A percentile compares a stretch with the other conserved stretches of the same genome.
phyloP scores from a whole-genome alignment of 1,140 invertebrate genomes.

The Euglossa dilemma region DNA sequence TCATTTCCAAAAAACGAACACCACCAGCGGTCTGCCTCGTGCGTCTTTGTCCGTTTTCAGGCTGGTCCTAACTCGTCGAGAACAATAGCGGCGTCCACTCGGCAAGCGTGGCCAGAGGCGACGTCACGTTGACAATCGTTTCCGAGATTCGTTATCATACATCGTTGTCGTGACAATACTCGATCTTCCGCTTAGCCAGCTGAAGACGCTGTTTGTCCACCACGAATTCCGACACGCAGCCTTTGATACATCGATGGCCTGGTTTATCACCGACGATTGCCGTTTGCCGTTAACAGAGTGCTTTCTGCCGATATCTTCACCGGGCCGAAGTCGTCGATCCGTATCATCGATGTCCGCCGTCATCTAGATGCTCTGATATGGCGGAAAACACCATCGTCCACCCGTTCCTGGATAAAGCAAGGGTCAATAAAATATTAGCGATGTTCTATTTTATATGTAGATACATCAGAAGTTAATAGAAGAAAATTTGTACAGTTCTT shows the following conservation, averaged over 20 bases:
- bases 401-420: constrained; percentile 81
- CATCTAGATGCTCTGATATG: constrained; percentile 77
- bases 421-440: not conserved
- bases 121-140: constrained; percentile 59
- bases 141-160: constrained; percentile 77
- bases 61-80: constrained; percentile 52
- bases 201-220: constrained; percentile 82
- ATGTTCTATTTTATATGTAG: too few species aligned
- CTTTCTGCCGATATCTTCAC: constrained; percentile 74
- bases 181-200: constrained; percentile 78
- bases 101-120: constrained; percentile 46
- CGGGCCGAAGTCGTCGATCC: constrained; percentile 82
- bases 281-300: constrained; percentile 77
- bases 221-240: constrained; percentile 85
- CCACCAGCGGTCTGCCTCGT: not conserved
- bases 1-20: constrained; percentile 1
- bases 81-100: constrained; percentile 29
- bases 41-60: constrained; percentile 17
- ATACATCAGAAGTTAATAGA: too few species aligned
- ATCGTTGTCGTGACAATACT: constrained; percentile 82
- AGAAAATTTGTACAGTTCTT: too few species aligned
- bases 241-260: constrained; percentile 85
- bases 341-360: constrained; percentile 83
- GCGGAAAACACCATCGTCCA: constrained; percentile 79
- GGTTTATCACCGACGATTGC: constrained; percentile 81